A percentile compares a stretch with the other conserved stretches of the same genome.
Evolutionary conservation across 1,140 invertebrate species (phyloP).

Genomic region (Temnothorax nylanderi): DNA sequence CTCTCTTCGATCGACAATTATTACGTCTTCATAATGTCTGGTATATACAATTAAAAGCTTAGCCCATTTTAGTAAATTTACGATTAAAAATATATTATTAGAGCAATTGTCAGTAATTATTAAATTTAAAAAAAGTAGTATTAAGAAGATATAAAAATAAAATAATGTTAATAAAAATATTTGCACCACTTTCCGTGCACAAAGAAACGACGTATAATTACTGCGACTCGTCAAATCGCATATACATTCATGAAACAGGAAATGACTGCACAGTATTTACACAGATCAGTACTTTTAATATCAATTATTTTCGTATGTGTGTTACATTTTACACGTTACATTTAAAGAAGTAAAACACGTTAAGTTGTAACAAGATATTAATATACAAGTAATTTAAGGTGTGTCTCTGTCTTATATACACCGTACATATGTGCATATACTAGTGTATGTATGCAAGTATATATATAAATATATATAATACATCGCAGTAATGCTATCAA

Average conservation of each 20-base stretch:
- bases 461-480: too few species aligned
- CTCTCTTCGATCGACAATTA: not conserved
- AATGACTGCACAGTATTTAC: not conserved
- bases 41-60: too few species aligned
- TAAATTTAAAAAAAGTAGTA: not conserved
- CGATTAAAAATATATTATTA: not conserved
- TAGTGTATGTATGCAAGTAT: too few species aligned
- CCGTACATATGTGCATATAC: too few species aligned
- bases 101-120: not conserved
- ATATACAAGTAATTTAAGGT: too few species aligned
- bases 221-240: not conserved
- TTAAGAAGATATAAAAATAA: not conserved
- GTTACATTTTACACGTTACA: too few species aligned
- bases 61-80: too few species aligned
- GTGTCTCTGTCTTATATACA: too few species aligned
- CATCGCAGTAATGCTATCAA: too few species aligned
- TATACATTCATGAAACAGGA: not conserved
- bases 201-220: not conserved
- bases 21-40: not conserved
- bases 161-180: not conserved
- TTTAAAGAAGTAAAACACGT: too few species aligned
- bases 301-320: not conserved
- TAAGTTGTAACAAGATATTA: too few species aligned
- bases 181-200: not conserved
- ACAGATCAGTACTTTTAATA: not conserved